These are phyloP conservation scores for Tenebrosternarchus preto DNA, from an alignment of 2,113 vertebrate genomes.

Conservation along the genomic window DNA sequence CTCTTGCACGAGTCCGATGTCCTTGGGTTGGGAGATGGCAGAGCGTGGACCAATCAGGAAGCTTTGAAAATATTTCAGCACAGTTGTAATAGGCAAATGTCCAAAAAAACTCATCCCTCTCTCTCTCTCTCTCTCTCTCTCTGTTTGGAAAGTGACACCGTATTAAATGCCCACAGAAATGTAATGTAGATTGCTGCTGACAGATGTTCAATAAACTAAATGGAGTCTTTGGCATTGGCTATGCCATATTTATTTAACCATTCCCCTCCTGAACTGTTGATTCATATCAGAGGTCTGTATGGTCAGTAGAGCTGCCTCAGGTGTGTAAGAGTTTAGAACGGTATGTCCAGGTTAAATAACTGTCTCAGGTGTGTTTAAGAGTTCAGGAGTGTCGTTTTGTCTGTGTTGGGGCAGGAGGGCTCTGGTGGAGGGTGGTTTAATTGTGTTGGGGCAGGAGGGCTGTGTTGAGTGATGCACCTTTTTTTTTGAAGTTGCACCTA, in stretches of 20 bases:
- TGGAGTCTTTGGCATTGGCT: slow-evolving; percentile 26
- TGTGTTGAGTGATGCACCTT: no score
- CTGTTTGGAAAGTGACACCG: slow-evolving; percentile 49
- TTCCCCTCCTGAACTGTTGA: slow-evolving; percentile 4
- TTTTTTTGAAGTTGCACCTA: no score
- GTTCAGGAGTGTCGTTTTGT: no score
- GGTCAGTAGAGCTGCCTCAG: not conserved
- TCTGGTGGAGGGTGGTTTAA: no score
- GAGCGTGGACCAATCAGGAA: slow-evolving; percentile 34
- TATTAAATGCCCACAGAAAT: slow-evolving; percentile 53
- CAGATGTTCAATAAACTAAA: slow-evolving; percentile 47
- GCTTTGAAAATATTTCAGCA: slow-evolving; percentile 53
- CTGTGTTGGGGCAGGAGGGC: no score
- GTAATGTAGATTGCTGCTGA: slow-evolving; percentile 49
- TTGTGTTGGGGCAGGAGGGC: no score
- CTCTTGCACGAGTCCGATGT: not conserved
- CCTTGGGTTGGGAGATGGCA: not conserved
- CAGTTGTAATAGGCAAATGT: slow-evolving; percentile 46
- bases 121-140: slow-evolving; percentile 23
- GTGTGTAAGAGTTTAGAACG: no score
- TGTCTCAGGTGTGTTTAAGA: not conserved
- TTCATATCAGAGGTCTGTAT: slow-evolving; percentile 25
- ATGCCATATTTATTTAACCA: slow-evolving; percentile 29
- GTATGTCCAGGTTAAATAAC: not conserved
- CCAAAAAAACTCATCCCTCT: slow-evolving; percentile 38